These are phyloP conservation scores for Hafferia zeledoni DNA, from an alignment of 2,797 vertebrate genomes.

Conservation along the genomic window DNA sequence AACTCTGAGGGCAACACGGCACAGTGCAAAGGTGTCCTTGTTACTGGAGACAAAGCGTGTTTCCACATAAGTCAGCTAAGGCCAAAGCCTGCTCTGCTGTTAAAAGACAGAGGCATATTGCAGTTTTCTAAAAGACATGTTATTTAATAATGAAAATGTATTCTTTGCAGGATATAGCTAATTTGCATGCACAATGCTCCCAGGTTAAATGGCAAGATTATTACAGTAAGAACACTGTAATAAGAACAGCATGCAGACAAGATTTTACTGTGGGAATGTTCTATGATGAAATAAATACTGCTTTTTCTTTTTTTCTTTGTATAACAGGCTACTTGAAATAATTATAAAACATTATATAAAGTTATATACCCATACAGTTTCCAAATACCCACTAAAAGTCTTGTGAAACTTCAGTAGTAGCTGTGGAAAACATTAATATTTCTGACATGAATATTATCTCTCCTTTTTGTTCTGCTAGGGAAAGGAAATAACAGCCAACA, in stretches of 20 bases:
- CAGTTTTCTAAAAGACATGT: background rate
- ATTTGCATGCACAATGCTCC: background rate
- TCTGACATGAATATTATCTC: background rate
- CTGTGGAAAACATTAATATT: background rate
- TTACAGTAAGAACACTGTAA: background rate
- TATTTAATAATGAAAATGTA: background rate
- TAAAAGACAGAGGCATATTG: background rate
- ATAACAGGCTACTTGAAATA: background rate
- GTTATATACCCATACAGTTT: background rate
- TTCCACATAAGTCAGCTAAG: background rate
- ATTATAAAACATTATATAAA: background rate
- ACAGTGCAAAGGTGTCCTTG: background rate
- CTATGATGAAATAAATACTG: background rate
- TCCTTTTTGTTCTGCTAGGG: background rate
- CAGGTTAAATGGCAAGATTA: background rate
- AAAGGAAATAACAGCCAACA: background rate
- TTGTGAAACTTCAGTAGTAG: background rate
- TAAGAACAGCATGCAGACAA: background rate
- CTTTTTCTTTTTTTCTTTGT: background rate
- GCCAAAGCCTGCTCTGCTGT: background rate
- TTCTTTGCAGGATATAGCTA: background rate
- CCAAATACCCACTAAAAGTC: background rate
- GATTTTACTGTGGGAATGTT: background rate
- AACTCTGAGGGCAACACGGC: accelerated
- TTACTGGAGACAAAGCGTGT: background rate